Conservation (phyloP, 1,140 invertebrate species). For the Pachyrhynchus sulphureomaculatus region DNA sequence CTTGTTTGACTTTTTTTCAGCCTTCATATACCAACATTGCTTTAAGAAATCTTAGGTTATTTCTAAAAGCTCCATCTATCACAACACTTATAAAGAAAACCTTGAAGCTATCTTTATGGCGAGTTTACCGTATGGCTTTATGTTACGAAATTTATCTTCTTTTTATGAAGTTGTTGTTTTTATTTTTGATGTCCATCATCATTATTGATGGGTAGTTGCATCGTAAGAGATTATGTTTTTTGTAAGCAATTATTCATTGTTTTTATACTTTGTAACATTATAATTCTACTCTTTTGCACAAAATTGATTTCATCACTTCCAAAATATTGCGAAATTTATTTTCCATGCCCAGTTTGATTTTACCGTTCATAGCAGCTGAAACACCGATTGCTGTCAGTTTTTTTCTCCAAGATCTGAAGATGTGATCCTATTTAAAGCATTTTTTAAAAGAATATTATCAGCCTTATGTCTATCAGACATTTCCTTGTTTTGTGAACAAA, state of each 20-base stretch:
- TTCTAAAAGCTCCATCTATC: no score
- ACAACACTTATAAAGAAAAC: no score
- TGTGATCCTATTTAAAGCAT: constrained; percentile 48
- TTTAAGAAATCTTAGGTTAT: no score
- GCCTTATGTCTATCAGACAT: constrained; percentile 48
- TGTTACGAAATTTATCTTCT: no score
- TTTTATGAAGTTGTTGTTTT: no score
- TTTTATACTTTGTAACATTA: not conserved
- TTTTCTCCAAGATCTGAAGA: constrained; percentile 47
- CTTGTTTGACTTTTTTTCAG: no score
- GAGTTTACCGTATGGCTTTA: no score
- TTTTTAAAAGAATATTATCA: constrained; percentile 48
- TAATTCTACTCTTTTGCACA: not conserved
- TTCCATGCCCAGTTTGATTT: constrained; percentile 39
- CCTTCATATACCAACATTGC: no score
- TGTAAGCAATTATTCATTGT: not conserved
- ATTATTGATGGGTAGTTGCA: no score
- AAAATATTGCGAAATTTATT: constrained; percentile 3
- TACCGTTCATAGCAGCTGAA: constrained; percentile 31
- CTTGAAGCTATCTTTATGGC: no score
- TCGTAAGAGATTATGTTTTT: no score
- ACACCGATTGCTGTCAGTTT: constrained; percentile 38
- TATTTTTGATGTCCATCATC: no score
- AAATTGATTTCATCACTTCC: not conserved
- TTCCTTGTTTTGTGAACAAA: constrained; percentile 48